Percentiles rank a stretch among this genome's conserved stretches.
These are phyloP conservation scores for Drosophila lowei DNA, from an alignment of 1,140 invertebrate genomes.

Conservation along the genomic window DNA sequence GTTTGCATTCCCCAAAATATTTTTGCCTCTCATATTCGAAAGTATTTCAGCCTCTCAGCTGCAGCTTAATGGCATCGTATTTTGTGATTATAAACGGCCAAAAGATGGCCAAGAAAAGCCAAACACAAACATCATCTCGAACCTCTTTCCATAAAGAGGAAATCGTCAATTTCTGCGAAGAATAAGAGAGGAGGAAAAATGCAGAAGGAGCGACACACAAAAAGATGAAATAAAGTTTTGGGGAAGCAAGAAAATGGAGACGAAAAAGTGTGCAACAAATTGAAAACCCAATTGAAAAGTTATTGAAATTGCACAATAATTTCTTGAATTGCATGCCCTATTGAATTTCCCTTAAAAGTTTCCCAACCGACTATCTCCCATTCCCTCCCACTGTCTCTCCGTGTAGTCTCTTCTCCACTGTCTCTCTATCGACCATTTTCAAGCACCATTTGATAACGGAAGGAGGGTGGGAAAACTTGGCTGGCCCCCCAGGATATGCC, in stretches of 20 bases:
- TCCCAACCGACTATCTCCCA: not conserved
- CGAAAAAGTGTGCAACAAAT: slow-evolving; percentile 75
- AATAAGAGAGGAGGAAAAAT: slow-evolving; percentile 12
- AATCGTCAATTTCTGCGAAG: slow-evolving; percentile 58
- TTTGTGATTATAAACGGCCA: slow-evolving; percentile 49
- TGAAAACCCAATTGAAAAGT: slow-evolving; percentile 81
- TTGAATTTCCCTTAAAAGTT: slow-evolving; percentile 77
- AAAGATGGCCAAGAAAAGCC: slow-evolving; percentile 1
- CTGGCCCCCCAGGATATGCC: slow-evolving; percentile 27
- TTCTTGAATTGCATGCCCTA: slow-evolving; percentile 80
- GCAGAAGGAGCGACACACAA: slow-evolving; percentile 55
- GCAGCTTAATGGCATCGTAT: slow-evolving; percentile 60
- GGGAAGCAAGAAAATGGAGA: slow-evolving; percentile 26
- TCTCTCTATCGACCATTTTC: slow-evolving; percentile 26
- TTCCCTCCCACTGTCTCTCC: not conserved
- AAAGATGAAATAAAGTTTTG: slow-evolving; percentile 61
- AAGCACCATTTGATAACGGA: slow-evolving; percentile 44
- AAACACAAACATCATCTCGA: slow-evolving; percentile 35
- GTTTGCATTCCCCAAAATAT: slow-evolving; percentile 68
- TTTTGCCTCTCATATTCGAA: slow-evolving; percentile 71
- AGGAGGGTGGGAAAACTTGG: slow-evolving; percentile 26
- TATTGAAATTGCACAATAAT: slow-evolving; percentile 82
- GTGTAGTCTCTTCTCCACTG: slow-evolving; percentile 7
- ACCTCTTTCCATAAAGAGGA: slow-evolving; percentile 38
- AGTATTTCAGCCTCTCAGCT: slow-evolving; percentile 66